These are phyloP conservation scores for Ictalurus punctatus DNA, from an alignment of 2,113 vertebrate genomes.

Conservation along the genomic window DNA sequence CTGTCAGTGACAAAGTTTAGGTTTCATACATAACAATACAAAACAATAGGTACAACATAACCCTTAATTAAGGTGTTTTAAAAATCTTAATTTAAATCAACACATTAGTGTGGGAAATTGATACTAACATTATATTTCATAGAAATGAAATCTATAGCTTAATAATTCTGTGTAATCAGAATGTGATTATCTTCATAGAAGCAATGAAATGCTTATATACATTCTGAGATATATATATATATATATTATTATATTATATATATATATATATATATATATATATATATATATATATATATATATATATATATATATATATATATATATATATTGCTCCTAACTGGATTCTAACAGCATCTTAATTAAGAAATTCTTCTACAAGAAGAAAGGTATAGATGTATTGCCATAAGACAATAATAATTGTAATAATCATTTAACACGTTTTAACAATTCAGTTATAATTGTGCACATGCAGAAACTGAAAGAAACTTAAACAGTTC, in stretches of 20 bases:
- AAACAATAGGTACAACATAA: constrained; percentile 9
- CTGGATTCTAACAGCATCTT: neutral
- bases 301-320: neutral
- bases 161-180: neutral
- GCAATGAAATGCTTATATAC: neutral
- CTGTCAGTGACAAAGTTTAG: neutral
- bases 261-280: neutral
- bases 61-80: neutral
- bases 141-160: neutral
- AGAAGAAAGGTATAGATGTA: neutral
- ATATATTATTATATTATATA: neutral
- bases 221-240: too few species aligned
- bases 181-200: neutral
- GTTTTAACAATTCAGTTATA: neutral
- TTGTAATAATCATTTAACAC: too few species aligned
- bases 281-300: neutral
- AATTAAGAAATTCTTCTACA: neutral
- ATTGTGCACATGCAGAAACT: neutral
- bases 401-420: neutral
- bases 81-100: neutral
- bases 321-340: neutral
- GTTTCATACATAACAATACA: neutral
- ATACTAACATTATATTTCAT: neutral
- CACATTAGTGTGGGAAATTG: neutral
- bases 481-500: neutral